phyloP scores from a whole-genome alignment of 2,888 invertebrate species.

The Phragmatobia fuliginosa region DNA sequence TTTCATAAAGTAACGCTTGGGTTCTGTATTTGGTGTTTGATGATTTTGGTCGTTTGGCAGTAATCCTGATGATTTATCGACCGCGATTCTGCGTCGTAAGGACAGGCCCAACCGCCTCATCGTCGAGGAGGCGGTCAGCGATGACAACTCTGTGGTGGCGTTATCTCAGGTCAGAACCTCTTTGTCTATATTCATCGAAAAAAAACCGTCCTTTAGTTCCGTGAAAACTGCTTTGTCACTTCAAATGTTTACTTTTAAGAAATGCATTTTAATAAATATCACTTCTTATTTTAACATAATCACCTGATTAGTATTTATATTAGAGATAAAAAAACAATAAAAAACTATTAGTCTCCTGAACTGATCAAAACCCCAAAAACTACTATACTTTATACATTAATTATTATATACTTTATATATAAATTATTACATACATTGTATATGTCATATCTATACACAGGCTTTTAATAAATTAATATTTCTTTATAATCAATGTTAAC shows the following conservation, averaged over 20 bases:
- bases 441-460: neutral
- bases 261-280: neutral
- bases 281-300: neutral
- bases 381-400: neutral
- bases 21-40: slow-evolving; percentile 39
- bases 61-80: slow-evolving; percentile 95
- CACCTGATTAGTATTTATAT: too few relatives aligned
- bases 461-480: neutral
- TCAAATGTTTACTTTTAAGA: neutral
- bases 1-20: slow-evolving; percentile 24
- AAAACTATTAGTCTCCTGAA: neutral
- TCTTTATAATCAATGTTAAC: neutral
- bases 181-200: slow-evolving; percentile 30
- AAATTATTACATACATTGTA: too few relatives aligned
- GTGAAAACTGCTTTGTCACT: slow-evolving; percentile 44
- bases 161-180: slow-evolving; percentile 92
- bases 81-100: slow-evolving; percentile 99
- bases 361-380: neutral
- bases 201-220: slow-evolving; percentile 8
- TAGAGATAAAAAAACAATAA: neutral
- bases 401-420: too few relatives aligned
- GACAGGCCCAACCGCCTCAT: slow-evolving; percentile 99
- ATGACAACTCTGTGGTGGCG: slow-evolving; percentile 99
- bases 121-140: slow-evolving; percentile 99
- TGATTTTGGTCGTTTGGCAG: slow-evolving; percentile 61